These are phyloP conservation scores for Nematopogon swammerdamellus DNA, from an alignment of 2,888 invertebrate species.

Conservation along the genomic window DNA sequence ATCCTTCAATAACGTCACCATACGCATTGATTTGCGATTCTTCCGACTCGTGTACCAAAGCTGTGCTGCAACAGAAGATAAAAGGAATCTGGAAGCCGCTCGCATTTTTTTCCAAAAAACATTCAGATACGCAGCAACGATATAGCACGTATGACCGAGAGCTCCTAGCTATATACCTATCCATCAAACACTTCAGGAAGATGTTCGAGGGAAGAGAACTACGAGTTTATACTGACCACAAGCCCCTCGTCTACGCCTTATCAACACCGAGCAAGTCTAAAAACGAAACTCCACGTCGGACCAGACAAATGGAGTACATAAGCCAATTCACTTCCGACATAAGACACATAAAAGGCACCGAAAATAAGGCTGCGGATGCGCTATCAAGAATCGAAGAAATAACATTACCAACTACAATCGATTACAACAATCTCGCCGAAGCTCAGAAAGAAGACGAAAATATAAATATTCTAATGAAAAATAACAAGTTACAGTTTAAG, in stretches of 20 bases:
- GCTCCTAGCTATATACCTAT: conserved; percentile 9
- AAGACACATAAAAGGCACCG: conserved; percentile 1
- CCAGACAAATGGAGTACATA: conserved; percentile 6
- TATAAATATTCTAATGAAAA: conserved; percentile 2
- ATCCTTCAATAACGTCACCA: conserved; percentile 3
- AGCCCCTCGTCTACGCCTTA: conserved; percentile 8
- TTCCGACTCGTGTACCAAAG: conserved; percentile 5
- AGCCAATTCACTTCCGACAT: conserved; percentile 6
- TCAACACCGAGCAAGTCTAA: conserved; percentile 1
- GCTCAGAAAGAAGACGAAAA: conserved; percentile 1
- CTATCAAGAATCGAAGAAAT: conserved; percentile 5
- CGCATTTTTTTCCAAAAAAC: conserved; percentile 9
- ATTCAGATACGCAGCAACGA: conserved; percentile 6
- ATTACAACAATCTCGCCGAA: conserved; percentile 3
- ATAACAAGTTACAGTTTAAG: conserved; percentile 1
- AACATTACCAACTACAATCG: conserved; percentile 2
- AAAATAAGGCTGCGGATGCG: conserved; percentile 8
- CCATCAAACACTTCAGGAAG: conserved; percentile 7
- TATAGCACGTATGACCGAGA: conserved; percentile 12
- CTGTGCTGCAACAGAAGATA: conserved; percentile 8
- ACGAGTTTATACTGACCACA: conserved; percentile 13
- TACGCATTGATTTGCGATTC: conserved; percentile 6
- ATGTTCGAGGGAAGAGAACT: conserved; percentile 9
- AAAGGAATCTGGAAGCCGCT: conserved; percentile 8
- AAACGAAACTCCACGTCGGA: conserved; percentile 7